A percentile compares a stretch with the other conserved stretches of the same genome.
Conservation (phyloP, 1,140 invertebrate genomes). For the Lerema accius region DNA sequence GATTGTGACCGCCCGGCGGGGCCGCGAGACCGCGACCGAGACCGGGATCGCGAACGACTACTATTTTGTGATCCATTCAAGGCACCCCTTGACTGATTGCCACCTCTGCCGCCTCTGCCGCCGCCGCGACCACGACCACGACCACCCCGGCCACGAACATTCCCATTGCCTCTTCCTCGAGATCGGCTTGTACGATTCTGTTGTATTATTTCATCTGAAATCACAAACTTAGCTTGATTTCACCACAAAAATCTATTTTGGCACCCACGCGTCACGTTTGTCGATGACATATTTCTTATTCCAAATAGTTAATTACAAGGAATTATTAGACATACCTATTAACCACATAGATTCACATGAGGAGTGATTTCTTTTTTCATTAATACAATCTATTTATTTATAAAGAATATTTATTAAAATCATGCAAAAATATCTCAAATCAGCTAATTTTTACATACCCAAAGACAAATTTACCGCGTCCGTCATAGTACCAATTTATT, state of each 20-base stretch:
- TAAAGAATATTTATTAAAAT: background rate
- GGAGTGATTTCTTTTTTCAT: no score
- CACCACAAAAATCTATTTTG: slow-evolving; percentile 13
- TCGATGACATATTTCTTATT: slow-evolving; percentile 18
- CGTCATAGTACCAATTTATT: slow-evolving; percentile 48
- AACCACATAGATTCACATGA: background rate
- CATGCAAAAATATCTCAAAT: background rate
- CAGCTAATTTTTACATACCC: slow-evolving; percentile 53
- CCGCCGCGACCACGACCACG: slow-evolving; percentile 57
- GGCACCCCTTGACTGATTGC: slow-evolving; percentile 41
- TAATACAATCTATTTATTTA: slow-evolving; percentile 1
- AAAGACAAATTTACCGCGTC: slow-evolving; percentile 76
- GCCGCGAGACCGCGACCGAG: slow-evolving; percentile 55
- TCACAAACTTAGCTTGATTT: background rate
- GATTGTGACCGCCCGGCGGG: slow-evolving; percentile 43
- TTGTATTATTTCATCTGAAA: slow-evolving; percentile 73
- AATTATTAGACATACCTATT: background rate
- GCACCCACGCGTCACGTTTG: slow-evolving; percentile 19
- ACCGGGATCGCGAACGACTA: slow-evolving; percentile 51
- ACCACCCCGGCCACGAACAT: slow-evolving; percentile 53
- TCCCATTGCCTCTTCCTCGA: slow-evolving; percentile 63
- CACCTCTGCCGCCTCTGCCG: slow-evolving; percentile 42
- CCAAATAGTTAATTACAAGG: background rate
- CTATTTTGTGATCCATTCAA: slow-evolving; percentile 47
- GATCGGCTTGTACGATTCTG: slow-evolving; percentile 62